phyloP scores from a whole-genome alignment of 2,888 invertebrate genomes.

The Gymnoscelis rufifasciata region DNA sequence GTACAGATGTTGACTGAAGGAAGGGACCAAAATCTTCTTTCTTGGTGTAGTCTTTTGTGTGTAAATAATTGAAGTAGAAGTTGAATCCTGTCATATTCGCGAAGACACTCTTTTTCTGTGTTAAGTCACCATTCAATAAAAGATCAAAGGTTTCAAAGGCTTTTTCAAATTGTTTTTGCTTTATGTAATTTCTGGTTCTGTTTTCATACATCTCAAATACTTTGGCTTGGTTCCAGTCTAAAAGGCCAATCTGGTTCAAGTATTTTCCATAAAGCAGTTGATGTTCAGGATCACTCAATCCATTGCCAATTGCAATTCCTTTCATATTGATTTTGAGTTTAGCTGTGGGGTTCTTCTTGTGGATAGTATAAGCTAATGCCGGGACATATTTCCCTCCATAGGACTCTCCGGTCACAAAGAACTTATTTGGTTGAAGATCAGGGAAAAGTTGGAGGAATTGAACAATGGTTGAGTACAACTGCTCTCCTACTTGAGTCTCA shows the following conservation, averaged over 20 bases:
- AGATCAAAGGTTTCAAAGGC: slow-evolving; percentile 86
- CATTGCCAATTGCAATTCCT: slow-evolving; percentile 88
- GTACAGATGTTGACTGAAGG: slow-evolving; percentile 80
- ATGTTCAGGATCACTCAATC: slow-evolving; percentile 87
- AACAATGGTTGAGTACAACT: slow-evolving; percentile 85
- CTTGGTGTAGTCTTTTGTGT: slow-evolving; percentile 76
- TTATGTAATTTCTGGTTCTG: slow-evolving; percentile 79
- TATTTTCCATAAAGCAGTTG: slow-evolving; percentile 89
- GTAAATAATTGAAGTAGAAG: slow-evolving; percentile 86
- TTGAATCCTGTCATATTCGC: slow-evolving; percentile 86
- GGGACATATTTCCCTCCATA: slow-evolving; percentile 91
- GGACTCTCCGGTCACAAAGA: slow-evolving; percentile 94
- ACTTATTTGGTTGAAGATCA: slow-evolving; percentile 84
- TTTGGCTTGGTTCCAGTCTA: slow-evolving; percentile 81
- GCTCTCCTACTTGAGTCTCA: slow-evolving; percentile 88
- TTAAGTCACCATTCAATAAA: slow-evolving; percentile 84
- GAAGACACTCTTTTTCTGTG: slow-evolving; percentile 80
- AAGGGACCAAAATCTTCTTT: slow-evolving; percentile 79
- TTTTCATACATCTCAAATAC: slow-evolving; percentile 81
- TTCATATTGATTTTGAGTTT: slow-evolving; percentile 85
- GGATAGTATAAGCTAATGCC: slow-evolving; percentile 85
- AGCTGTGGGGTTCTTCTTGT: slow-evolving; percentile 80
- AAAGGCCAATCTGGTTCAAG: slow-evolving; percentile 86
- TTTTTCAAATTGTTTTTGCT: slow-evolving; percentile 80
- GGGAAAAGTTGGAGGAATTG: slow-evolving; percentile 93